Percentiles rank a stretch among this genome's conserved stretches.
Conservation (phyloP, 30 jellyfish, hydroid and myxozoan species). For the Chironex yamaguchii region DNA sequence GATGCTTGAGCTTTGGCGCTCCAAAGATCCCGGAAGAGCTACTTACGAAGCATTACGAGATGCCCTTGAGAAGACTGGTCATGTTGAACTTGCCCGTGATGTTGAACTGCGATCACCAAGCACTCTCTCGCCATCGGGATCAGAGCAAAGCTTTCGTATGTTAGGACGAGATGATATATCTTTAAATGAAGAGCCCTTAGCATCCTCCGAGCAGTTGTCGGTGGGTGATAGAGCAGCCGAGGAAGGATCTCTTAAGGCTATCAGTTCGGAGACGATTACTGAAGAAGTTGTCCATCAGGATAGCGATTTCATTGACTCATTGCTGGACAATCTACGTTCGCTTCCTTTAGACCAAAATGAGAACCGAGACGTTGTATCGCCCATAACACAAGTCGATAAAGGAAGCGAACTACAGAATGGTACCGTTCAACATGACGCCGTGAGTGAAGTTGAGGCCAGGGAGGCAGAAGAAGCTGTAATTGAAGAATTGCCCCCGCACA, state of each 20-base stretch:
- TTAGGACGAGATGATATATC: background rate
- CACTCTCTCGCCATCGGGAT: conserved; percentile 49
- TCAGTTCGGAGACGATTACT: background rate
- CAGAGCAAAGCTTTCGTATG: background rate
- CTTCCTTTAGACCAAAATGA: background rate
- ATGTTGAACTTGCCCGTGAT: conserved; percentile 74
- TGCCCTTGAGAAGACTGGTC: conserved; percentile 76
- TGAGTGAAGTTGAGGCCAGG: background rate
- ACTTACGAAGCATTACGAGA: conserved; percentile 69
- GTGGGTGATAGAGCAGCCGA: background rate
- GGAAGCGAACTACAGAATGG: background rate
- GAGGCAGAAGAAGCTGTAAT: background rate
- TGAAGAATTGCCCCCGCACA: background rate
- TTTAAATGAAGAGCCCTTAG: background rate
- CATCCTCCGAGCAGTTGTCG: background rate
- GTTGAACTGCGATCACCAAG: conserved; percentile 73
- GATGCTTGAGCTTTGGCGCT: conserved; percentile 84
- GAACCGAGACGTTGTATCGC: background rate
- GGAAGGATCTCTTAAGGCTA: background rate
- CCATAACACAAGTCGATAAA: background rate
- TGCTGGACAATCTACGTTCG: background rate
- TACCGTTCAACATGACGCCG: background rate
- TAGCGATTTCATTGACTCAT: background rate
- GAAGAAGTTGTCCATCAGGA: background rate
- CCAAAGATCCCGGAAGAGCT: conserved; percentile 72